These are phyloP conservation scores for Numenius arquata DNA, from an alignment of 2,113 vertebrate species.

Conservation along the genomic window DNA sequence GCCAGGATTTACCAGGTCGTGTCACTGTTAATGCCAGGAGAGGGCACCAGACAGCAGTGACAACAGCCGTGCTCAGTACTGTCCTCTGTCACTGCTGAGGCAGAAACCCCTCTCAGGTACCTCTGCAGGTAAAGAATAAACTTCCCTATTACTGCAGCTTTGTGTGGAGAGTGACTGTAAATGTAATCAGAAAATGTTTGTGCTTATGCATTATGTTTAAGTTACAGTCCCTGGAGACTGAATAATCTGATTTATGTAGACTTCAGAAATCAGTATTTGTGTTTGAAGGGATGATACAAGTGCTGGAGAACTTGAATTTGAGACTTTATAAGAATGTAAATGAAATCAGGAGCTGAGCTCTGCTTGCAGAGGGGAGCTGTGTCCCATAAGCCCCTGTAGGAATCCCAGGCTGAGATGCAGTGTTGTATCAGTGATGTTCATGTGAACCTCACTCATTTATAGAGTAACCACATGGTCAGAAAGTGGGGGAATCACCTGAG, in stretches of 20 bases:
- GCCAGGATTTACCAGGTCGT: rapidly evolving
- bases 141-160: neutral
- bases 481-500: no score
- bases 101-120: rapidly evolving
- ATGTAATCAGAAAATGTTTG: neutral
- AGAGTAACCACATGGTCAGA: neutral
- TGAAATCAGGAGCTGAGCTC: neutral
- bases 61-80: neutral
- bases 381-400: rapidly evolving
- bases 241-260: neutral
- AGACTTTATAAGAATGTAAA: neutral
- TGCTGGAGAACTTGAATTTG: neutral
- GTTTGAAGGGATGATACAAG: rapidly evolving
- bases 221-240: neutral
- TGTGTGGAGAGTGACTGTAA: neutral
- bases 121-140: neutral
- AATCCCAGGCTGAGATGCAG: neutral
- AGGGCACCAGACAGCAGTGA: conserved; percentile 39
- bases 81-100: rapidly evolving
- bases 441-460: rapidly evolving
- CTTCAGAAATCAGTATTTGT: neutral
- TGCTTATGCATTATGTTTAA: neutral
- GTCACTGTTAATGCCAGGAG: neutral
- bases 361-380: neutral
- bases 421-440: rapidly evolving